Evolutionary conservation across 2,113 vertebrate species (phyloP).

Genomic region (Xyrauchen texanus): DNA sequence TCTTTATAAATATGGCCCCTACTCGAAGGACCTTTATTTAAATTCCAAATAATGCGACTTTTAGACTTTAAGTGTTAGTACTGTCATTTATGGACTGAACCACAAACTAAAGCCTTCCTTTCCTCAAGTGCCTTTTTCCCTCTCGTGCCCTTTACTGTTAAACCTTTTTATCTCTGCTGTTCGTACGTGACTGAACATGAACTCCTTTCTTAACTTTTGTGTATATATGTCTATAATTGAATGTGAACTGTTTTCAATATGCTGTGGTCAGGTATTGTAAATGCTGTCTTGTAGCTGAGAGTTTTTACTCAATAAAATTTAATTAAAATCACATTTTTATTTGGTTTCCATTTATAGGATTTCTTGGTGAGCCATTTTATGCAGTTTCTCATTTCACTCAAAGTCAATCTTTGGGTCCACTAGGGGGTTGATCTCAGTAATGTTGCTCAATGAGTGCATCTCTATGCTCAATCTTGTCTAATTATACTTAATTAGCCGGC

Average conservation of each 20-base stretch:
- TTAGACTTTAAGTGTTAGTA: too few relatives aligned
- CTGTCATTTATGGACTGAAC: background rate
- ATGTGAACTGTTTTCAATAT: conserved; percentile 7
- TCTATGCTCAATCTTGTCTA: too few relatives aligned
- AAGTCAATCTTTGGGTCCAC: background rate
- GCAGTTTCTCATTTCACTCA: background rate
- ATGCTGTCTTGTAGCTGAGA: conserved; percentile 5
- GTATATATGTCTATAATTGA: conserved; percentile 6
- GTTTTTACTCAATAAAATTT: conserved; percentile 22
- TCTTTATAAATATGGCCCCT: background rate
- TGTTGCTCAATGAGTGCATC: too few relatives aligned
- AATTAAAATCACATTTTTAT: background rate
- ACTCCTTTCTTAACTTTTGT: background rate
- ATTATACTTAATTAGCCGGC: too few relatives aligned
- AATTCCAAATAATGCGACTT: too few relatives aligned
- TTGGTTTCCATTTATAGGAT: background rate
- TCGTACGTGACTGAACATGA: conserved; percentile 4
- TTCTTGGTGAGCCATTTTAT: background rate
- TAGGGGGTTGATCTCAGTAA: too few relatives aligned
- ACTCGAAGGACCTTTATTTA: background rate
- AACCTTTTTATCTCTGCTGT: background rate
- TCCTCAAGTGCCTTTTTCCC: background rate
- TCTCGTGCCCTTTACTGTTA: background rate
- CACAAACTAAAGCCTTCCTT: background rate
- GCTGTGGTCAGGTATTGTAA: conserved; percentile 27